phyloP scores from a whole-genome alignment of 92 coral and sea anemone genomes.

The Diadumene lineata region DNA sequence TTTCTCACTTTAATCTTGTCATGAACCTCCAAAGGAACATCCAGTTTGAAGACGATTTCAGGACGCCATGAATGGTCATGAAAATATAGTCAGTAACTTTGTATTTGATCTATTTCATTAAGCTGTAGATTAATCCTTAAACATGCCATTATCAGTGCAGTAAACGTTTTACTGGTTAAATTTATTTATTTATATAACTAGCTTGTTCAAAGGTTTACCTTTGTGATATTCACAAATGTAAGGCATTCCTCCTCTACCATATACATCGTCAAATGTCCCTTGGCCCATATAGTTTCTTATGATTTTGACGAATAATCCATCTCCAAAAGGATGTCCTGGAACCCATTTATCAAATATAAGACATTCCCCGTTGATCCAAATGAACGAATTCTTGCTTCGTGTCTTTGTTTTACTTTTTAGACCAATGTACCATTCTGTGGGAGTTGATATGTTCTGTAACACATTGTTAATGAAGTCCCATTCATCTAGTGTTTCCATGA shows the following conservation, averaged over 20 bases:
- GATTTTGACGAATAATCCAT: neutral
- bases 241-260: neutral
- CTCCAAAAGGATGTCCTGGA: neutral
- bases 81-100: too few relatives aligned
- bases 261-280: neutral
- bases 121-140: too few relatives aligned
- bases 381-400: too few relatives aligned
- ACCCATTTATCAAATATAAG: neutral
- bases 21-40: too few relatives aligned
- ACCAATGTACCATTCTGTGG: conserved; percentile 50
- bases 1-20: too few relatives aligned
- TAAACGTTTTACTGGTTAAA: too few relatives aligned
- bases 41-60: too few relatives aligned
- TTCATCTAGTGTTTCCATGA: conserved; percentile 42
- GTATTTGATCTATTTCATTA: too few relatives aligned
- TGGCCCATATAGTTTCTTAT: neutral
- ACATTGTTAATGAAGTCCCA: conserved; percentile 31
- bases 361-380: neutral
- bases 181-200: too few relatives aligned
- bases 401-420: neutral
- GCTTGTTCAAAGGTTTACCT: neutral
- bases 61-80: too few relatives aligned
- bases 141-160: too few relatives aligned
- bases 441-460: conserved; percentile 43
- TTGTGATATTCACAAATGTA: neutral